Conservation (phyloP, 2,888 invertebrate genomes). For the Crioceris asparagi region DNA sequence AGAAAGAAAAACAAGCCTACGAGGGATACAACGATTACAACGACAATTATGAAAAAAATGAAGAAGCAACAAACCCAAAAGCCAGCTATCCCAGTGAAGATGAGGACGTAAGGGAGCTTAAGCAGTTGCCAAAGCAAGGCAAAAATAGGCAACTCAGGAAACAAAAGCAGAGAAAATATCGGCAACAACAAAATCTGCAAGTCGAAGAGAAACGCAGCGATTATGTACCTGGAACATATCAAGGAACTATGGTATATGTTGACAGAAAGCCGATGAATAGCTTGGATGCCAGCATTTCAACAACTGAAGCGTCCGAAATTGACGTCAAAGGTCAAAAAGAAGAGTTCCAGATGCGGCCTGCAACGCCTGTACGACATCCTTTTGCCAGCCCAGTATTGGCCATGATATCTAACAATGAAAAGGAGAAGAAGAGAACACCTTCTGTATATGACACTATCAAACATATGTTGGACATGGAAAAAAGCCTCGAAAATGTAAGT, state of each 20-base stretch:
- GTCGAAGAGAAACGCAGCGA: constrained; percentile 9
- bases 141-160: constrained; percentile 16
- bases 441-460: constrained; percentile 48
- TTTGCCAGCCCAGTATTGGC: constrained; percentile 45
- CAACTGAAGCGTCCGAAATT: constrained; percentile 20
- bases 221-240: constrained; percentile 10
- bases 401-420: constrained; percentile 35
- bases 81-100: constrained; percentile 38
- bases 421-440: constrained; percentile 33
- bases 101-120: constrained; percentile 54
- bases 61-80: constrained; percentile 10
- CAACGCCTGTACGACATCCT: constrained; percentile 42
- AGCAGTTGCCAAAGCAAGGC: constrained; percentile 46
- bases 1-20: constrained; percentile 19
- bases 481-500: constrained; percentile 47
- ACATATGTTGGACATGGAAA: constrained; percentile 45
- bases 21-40: constrained; percentile 27
- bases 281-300: constrained; percentile 11
- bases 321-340: constrained; percentile 48
- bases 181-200: constrained; percentile 11
- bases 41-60: constrained; percentile 27
- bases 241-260: constrained; percentile 22
- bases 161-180: constrained; percentile 14
- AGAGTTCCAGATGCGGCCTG: constrained; percentile 50
- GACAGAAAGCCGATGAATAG: constrained; percentile 29